phyloP scores from a whole-genome alignment of 2,888 invertebrate species.

The Gortyna flavago region DNA sequence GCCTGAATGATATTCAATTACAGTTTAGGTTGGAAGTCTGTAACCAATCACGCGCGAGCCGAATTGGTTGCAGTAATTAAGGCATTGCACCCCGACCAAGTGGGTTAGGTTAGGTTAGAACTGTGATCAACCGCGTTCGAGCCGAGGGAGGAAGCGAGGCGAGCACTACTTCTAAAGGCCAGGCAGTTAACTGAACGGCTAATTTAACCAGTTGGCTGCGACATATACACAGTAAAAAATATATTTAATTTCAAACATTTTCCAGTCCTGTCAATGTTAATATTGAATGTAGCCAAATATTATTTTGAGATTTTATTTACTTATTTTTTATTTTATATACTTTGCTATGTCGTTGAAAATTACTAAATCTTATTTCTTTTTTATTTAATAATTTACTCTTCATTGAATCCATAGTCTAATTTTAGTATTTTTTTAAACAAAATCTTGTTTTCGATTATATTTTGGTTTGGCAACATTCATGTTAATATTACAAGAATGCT shows the following conservation, averaged over 20 bases:
- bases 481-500: slow-evolving; percentile 62
- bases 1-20: too few relatives aligned
- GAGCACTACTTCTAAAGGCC: too few relatives aligned
- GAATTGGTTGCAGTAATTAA: too few relatives aligned
- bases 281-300: slow-evolving; percentile 62
- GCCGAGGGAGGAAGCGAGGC: too few relatives aligned
- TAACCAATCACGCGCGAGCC: too few relatives aligned
- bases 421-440: slow-evolving; percentile 12
- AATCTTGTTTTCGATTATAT: slow-evolving; percentile 1
- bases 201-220: too few relatives aligned
- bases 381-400: slow-evolving; percentile 31
- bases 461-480: slow-evolving; percentile 62
- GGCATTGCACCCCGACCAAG: too few relatives aligned
- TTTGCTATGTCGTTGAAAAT: slow-evolving; percentile 47
- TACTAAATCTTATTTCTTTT: slow-evolving; percentile 46
- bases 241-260: slow-evolving; percentile 40
- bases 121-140: too few relatives aligned
- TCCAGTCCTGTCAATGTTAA: slow-evolving; percentile 65
- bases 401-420: slow-evolving; percentile 36
- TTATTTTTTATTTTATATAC: slow-evolving; percentile 59
- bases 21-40: too few relatives aligned
- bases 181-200: too few relatives aligned
- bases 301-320: slow-evolving; percentile 49
- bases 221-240: slow-evolving; percentile 11
- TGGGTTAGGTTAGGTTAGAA: too few relatives aligned